These are phyloP conservation scores for Rhodophaea formosa DNA, from an alignment of 2,888 invertebrate genomes.

Conservation along the genomic window DNA sequence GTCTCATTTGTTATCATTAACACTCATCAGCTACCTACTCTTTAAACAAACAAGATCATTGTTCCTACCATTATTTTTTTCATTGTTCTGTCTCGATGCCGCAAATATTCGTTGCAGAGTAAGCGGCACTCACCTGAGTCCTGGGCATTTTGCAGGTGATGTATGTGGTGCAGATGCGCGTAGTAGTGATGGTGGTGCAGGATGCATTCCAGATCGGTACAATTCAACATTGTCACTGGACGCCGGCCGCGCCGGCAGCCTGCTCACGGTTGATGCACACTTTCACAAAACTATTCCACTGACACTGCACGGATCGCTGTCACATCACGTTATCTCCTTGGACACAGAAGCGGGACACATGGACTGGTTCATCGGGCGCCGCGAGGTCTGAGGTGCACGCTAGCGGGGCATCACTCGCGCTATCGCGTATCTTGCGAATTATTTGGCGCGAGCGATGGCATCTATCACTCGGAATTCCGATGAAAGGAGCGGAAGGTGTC, in stretches of 20 bases:
- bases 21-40: constrained; percentile 54
- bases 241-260: constrained; percentile 57
- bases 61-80: constrained; percentile 48
- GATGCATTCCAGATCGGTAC: constrained; percentile 89
- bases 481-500: constrained; percentile 51
- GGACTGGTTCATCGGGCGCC: constrained; percentile 55
- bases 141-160: constrained; percentile 85
- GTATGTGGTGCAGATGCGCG: constrained; percentile 86
- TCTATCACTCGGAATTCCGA: constrained; percentile 54
- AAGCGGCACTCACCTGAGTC: constrained; percentile 76
- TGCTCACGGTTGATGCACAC: constrained; percentile 74
- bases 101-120: not conserved
- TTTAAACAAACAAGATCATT: constrained; percentile 65
- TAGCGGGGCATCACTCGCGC: constrained; percentile 44
- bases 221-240: constrained; percentile 85
- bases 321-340: constrained; percentile 78
- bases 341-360: constrained; percentile 53
- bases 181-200: constrained; percentile 88
- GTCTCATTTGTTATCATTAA: constrained; percentile 64
- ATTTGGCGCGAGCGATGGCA: constrained; percentile 46
- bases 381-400: constrained; percentile 57
- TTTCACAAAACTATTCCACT: constrained; percentile 80
- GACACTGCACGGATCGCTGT: constrained; percentile 71
- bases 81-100: constrained; percentile 43
- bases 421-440: constrained; percentile 48